Evolutionary conservation across 2,113 vertebrate species (phyloP), one percentile per base, ranked within the genome.

Genomic region (Apistogramma diplotaenia): DNA sequence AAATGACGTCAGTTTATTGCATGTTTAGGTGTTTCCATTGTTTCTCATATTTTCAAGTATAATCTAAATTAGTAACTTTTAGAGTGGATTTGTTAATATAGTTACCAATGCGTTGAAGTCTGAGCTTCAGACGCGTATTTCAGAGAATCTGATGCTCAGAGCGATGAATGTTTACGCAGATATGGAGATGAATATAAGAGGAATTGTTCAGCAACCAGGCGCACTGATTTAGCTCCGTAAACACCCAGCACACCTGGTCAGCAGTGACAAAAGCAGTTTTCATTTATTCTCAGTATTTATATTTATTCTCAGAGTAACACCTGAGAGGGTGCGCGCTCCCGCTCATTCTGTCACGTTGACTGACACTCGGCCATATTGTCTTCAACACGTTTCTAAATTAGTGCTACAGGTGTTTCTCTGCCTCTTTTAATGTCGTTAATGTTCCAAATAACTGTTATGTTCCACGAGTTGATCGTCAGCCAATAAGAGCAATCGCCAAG

Each of bases 401-500:
- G 6, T 18, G 49, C 65, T 70, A 11, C 43, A 70, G 40, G 65
- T 70, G 65, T 51, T 73, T 73, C 29, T 35, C 9, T 57, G 73
- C 84, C 75, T 40, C 25, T 82, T 29, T 16, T 40, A 70, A 72
- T 62, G 19, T 46, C 37, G 46, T 82, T 84, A n/a, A 79, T 51
- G 79, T 74, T 74, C 35, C 78, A 27, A 80, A 13, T 15, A 35
- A 27, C 29, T 31, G 71, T 76, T 67, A 4, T 37, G 46, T 27
- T 59, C 53, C 58, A 13, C 74, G 49, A 53, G 82, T 82, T 61
- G 76, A 85, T 37, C 18, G 0, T 35, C 18, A 23, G 62, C 83
- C 90, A 81, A 78, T 87, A 53, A 31, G 72, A 33, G 21, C 12
- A 25, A 43, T 73, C 6, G 27, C 33, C 79, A 51, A 56, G 73